phyloP scores from a whole-genome alignment of 2,888 invertebrate genomes.

The Stenodera caucasica region DNA sequence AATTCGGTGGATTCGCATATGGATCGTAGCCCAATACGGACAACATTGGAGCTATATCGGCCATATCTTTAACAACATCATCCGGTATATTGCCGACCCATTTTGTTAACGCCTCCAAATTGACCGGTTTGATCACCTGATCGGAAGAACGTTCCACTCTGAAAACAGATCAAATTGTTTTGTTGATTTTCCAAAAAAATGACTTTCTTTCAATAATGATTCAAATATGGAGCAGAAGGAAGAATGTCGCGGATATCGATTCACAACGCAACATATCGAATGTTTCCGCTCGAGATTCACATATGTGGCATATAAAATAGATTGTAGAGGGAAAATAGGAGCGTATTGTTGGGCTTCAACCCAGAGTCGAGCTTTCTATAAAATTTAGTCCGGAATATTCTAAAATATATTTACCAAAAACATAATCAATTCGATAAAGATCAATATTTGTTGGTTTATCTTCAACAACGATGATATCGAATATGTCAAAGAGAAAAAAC shows the following conservation, averaged over 20 bases:
- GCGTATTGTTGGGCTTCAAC: too few relatives aligned
- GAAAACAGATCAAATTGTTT: slow-evolving; percentile 44
- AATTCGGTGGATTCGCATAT: slow-evolving; percentile 92
- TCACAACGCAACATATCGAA: background rate
- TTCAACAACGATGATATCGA: background rate
- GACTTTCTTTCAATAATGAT: too few relatives aligned
- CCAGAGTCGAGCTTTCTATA: too few relatives aligned
- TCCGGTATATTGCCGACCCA: slow-evolving; percentile 89
- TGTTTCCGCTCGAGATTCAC: background rate
- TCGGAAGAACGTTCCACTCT: slow-evolving; percentile 97
- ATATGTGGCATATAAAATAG: background rate
- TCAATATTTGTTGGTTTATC: background rate
- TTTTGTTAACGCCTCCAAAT: slow-evolving; percentile 91
- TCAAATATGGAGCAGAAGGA: too few relatives aligned
- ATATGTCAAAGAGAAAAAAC: background rate
- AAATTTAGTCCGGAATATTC: too few relatives aligned
- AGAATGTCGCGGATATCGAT: background rate
- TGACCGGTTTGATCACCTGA: slow-evolving; percentile 98
- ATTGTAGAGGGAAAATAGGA: background rate
- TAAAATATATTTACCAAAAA: too few relatives aligned
- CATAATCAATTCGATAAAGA: too few relatives aligned
- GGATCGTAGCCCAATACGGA: slow-evolving; percentile 93
- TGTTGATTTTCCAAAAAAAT: too few relatives aligned
- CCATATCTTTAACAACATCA: slow-evolving; percentile 92
- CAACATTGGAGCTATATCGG: slow-evolving; percentile 92